Base-by-base conservation (phyloP, 2,113 vertebrate species). In the Myodes glareolus region DNA sequence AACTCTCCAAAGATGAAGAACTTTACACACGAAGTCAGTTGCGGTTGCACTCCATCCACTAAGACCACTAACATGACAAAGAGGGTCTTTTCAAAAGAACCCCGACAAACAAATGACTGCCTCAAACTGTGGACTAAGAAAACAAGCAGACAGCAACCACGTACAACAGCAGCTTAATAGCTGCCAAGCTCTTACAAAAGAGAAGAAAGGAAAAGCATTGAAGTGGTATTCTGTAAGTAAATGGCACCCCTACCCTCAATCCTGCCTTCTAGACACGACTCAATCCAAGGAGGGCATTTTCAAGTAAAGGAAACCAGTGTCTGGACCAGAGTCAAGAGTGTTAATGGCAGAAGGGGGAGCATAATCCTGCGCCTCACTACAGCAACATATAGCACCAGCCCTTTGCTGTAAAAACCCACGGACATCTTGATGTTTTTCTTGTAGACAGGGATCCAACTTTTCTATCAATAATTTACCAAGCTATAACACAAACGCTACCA, bases 11-110 rank as follows among this genome's bases (percentile, higher is more conserved):
- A 97, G 91, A 97, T 88, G 95, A 97, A 92, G 97, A 97, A 80
- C 97, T 96, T 97, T 97, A 97, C 91, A 96, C 95, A 95, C 97
- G 94, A 97, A 96, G 96, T 98, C 68, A 96, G 96, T 98, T 63
- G n/a, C 68, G 78, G 94, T 97, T 97, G 90, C 82, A 96, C 89
- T 96, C 92, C 94, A 94, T 96, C 96, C 80, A 77, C 86, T 95
- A 68, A 93, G 73, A 93, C 94, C 29, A 91, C 84, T 75, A 80
- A 63, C 50, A 86, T 86, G 81, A 98, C 97, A 97, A 96, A 98
- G 96, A 97, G 5, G 68, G 67, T 94, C 82, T 97, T 96, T 96
- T 87, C 68, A 95, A 97, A 94, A 92, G 89, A 96, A 97, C 76
- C 94, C 95, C 97, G 93, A 93, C 90, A 96, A 98, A 98, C 78